Evolutionary conservation across 2,113 vertebrate species (phyloP).

Genomic region (Asarcornis scutulata): DNA sequence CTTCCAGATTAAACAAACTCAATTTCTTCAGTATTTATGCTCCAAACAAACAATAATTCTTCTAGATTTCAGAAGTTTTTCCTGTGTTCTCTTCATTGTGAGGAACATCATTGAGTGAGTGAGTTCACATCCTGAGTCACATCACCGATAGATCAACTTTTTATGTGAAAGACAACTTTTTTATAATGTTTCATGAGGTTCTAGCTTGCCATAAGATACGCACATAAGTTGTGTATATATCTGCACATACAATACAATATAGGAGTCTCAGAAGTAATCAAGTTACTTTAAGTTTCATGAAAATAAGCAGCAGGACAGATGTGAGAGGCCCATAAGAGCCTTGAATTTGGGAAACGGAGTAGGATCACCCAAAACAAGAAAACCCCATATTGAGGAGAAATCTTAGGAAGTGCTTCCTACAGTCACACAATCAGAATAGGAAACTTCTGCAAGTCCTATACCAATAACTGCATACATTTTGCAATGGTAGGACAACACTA

Average conservation of each 20-base stretch:
- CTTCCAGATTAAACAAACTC: neutral
- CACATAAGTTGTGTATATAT: neutral
- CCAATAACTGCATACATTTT: neutral
- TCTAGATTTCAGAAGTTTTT: neutral
- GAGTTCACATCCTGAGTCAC: neutral
- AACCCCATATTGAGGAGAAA: neutral
- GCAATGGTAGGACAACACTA: neutral
- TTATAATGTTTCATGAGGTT: neutral
- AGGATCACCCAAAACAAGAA: neutral
- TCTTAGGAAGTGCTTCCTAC: neutral
- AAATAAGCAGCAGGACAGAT: neutral
- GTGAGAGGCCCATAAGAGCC: neutral
- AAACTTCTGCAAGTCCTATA: neutral
- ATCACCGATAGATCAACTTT: neutral
- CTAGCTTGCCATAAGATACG: neutral
- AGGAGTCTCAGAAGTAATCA: neutral
- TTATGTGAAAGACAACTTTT: neutral
- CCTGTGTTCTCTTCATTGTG: neutral
- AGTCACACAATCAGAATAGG: neutral
- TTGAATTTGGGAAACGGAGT: neutral
- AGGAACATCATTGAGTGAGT: neutral
- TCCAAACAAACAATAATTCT: neutral
- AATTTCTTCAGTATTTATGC: neutral
- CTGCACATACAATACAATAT: rapidly evolving
- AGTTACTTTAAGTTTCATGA: neutral